Evolutionary conservation across 2,797 vertebrate genomes (phyloP), one percentile per base, ranked within the genome.

Genomic region (Holocentrus rufus): DNA sequence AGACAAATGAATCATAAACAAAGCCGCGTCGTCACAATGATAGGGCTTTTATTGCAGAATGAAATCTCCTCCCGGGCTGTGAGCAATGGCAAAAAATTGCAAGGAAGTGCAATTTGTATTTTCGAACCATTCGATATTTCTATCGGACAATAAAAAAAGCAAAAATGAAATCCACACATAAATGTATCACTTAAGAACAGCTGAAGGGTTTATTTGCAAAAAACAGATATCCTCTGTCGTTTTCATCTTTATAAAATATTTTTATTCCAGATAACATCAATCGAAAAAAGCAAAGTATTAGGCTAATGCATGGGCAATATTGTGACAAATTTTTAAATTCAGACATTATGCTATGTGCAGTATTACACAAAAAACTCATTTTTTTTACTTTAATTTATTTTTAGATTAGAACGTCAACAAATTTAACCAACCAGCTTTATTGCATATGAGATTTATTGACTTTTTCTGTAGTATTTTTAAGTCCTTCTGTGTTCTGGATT

Each of bases 1-100:
- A 23, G 58, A 67, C 7, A 13, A 77, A 74, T 71, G 57, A 74
- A 63, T 79, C 72, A 67, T 54, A 73, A 73, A 81, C 52, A 80
- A 80, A 85, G 62, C 53, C 7, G 7, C 42, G 65, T 62, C 79
- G 76, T 77, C 46, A 58, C 55, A 57, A 78, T 60, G 69, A 74
- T 75, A 8, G 53, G 59, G 27, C 36, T 76, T 65, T 82, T 77
- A 72, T 65, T 72, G 70, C 36, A 50, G 20, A 73, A 18, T 63
- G 59, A 30, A 68, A 84, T 50, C 74, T 69, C 65, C 74, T 69
- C 65, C 63, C 77, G 70, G 74, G 39, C 50, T 42, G 13, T 36
- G 11, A 3, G 6, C 30, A 23, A 39, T 50, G 66, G 68, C 25
- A 68, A 44, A 55, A 56, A 55, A 64, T 68, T 11, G 61, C 23